phyloP scores from a whole-genome alignment of 2,797 vertebrate species.

The Eulemur coronatus region DNA sequence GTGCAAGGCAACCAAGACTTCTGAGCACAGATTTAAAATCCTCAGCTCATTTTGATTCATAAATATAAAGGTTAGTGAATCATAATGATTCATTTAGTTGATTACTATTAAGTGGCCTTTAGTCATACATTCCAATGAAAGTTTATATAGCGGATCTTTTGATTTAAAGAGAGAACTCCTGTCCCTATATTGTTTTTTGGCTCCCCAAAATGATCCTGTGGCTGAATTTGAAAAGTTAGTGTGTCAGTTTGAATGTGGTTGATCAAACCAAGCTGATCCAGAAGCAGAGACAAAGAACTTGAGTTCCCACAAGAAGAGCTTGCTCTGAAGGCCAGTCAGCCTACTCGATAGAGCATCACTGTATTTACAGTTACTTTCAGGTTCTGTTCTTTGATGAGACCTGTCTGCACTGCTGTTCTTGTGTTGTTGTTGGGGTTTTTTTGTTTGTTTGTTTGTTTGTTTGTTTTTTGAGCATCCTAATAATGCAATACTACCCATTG shows the following conservation, averaged over 20 bases:
- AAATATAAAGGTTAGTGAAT: background rate
- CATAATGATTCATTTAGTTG: background rate
- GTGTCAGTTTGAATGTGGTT: background rate
- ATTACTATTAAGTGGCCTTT: background rate
- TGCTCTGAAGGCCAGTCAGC: background rate
- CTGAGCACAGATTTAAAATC: background rate
- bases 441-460: background rate
- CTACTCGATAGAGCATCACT: background rate
- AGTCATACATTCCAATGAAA: background rate
- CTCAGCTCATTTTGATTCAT: background rate
- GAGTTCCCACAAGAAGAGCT: background rate
- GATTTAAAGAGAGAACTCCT: background rate
- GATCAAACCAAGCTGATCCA: background rate
- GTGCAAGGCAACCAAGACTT: background rate
- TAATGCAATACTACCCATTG: background rate
- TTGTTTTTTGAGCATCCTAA: background rate
- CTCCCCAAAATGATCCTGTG: background rate
- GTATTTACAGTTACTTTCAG: background rate
- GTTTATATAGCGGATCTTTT: background rate
- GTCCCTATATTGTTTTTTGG: background rate
- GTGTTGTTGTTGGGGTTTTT: background rate
- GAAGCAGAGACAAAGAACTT: background rate
- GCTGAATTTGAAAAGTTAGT: constrained; percentile 8
- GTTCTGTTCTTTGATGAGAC: background rate
- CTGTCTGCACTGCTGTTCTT: background rate